Evolutionary conservation across 2,113 vertebrate genomes (phyloP).

Genomic region (Acrocephalus arundinaceus): DNA sequence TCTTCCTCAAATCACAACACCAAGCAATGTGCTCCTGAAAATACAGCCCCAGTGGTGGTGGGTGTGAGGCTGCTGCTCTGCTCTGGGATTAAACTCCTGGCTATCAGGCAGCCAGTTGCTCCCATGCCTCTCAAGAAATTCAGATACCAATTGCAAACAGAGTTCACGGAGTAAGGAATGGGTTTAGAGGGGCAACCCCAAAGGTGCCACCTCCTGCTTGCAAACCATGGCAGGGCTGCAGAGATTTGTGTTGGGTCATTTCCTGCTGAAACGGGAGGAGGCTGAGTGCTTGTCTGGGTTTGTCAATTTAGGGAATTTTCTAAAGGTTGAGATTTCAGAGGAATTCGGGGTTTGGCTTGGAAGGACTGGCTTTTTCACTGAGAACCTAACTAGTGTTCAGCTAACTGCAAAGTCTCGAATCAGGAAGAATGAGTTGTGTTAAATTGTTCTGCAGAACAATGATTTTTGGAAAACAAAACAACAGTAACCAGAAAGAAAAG

Average conservation of each 20-base stretch:
- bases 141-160: background rate
- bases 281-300: background rate
- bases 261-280: background rate
- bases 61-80: background rate
- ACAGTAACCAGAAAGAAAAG: slow-evolving; percentile 9
- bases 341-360: background rate
- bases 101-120: background rate
- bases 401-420: background rate
- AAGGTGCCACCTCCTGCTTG: background rate
- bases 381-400: background rate
- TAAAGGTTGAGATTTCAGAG: background rate
- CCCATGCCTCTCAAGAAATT: accelerated
- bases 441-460: slow-evolving; percentile 28
- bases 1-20: background rate
- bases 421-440: background rate
- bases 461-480: background rate
- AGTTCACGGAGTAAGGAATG: background rate
- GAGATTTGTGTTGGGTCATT: background rate
- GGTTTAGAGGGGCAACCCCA: background rate
- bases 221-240: background rate
- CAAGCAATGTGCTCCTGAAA: background rate
- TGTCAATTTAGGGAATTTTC: background rate
- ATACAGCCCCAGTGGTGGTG: accelerated
- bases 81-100: background rate
- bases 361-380: background rate